Evolutionary conservation across 2,113 vertebrate species (phyloP), one percentile per base, ranked within the genome.

Genomic region (Catharus bicknelli): DNA sequence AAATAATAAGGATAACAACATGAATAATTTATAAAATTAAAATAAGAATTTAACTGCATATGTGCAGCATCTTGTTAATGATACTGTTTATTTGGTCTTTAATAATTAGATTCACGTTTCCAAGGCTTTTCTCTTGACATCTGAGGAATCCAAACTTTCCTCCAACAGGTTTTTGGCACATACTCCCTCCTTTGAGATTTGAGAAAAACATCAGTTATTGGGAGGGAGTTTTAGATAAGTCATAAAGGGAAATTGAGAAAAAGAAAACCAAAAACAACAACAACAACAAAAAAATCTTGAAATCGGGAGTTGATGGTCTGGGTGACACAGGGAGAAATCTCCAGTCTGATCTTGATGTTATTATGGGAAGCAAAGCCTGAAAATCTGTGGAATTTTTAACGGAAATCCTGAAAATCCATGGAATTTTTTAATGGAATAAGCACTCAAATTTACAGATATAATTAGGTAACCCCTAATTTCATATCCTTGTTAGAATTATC

Each of bases 161-260:
- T 38, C 48, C 67, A 20, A 8, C 17, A 32, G 36, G 7, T 59
- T 16, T 32, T 26, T 8, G 40, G 23, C 19, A 27, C 45, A 17
- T 5, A 2, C 8, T 6, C 7, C 11, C 2, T 82, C 51, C n/a
- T 17, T 2, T 1, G 8, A n/a, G 22, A 13, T 83, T 72, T n/a
- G 63, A 30, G 25, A 40, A 30, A 69, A 27, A 1, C 4, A 6
- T 11, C 10, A 29, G 2, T 53, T 73, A 8, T 21, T 13, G 14
- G 51, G 47, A 63, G 19, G 25, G 25, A 59, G 40, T 20, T 86
- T 50, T 43, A 6, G 10, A 1, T 17, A 61, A 57, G 7, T 29
- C 10, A 9, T 19, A 14, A 51, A 43, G 1, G 8, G 15, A 4
- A 30, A 54, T 0, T 34, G 36, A 40, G 13, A 20, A 48, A 61